Conservation (phyloP, 2,888 invertebrate species). For the Dynastes tityus region DNA sequence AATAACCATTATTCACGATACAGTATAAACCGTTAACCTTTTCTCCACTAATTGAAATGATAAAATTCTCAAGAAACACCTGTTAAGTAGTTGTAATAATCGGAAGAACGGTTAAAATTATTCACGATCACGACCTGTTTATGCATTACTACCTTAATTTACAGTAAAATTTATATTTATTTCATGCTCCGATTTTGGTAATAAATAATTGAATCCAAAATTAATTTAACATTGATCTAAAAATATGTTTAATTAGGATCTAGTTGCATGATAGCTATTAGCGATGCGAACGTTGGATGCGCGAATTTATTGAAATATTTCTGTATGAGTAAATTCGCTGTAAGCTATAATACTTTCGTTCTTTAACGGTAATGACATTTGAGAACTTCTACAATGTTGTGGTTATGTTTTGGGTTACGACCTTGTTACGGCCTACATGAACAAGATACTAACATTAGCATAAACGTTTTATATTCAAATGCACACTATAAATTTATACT, state of each 20-base stretch:
- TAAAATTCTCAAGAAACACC: conserved; percentile 28
- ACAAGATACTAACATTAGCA: conserved; percentile 22
- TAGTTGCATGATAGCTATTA: too few relatives aligned
- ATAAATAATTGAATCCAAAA: too few relatives aligned
- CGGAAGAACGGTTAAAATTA: conserved; percentile 2
- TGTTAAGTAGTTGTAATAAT: conserved; percentile 34
- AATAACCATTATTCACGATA: background rate
- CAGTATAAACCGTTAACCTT: conserved; percentile 33
- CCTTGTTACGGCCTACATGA: conserved; percentile 36
- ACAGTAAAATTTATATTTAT: too few relatives aligned
- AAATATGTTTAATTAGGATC: too few relatives aligned
- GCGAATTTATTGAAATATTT: background rate
- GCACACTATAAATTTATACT: background rate
- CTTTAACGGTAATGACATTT: conserved; percentile 38
- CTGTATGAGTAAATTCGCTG: background rate
- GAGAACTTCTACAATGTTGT: conserved; percentile 3
- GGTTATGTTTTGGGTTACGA: conserved; percentile 35
- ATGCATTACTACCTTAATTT: too few relatives aligned
- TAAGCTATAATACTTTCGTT: conserved; percentile 8
- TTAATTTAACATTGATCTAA: too few relatives aligned
- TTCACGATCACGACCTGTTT: background rate
- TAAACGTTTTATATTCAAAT: conserved; percentile 1
- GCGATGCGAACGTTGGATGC: too few relatives aligned
- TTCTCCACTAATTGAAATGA: conserved; percentile 27
- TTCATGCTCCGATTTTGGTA: too few relatives aligned